Percentiles rank a stretch among this genome's conserved stretches.
Evolutionary conservation across 2,888 invertebrate species (phyloP).

Genomic region (Agrotis exclamationis): DNA sequence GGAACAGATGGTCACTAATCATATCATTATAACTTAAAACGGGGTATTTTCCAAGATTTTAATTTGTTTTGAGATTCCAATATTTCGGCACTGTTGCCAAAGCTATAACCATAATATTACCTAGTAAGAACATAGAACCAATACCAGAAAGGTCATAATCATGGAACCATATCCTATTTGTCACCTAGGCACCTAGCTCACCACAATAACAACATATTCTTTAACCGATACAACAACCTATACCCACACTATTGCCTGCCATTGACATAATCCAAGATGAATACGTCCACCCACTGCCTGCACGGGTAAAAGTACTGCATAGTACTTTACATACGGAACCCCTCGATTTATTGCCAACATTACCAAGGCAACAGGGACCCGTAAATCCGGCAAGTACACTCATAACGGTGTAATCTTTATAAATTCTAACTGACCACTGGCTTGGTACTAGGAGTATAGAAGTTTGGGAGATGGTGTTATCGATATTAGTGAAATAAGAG

Average conservation of each 20-base stretch:
- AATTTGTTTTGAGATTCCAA: too few relatives aligned
- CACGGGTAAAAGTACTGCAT: slow-evolving; percentile 24
- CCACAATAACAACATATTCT: neutral
- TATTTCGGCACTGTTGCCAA: too few relatives aligned
- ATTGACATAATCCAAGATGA: slow-evolving; percentile 44
- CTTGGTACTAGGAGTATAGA: slow-evolving; percentile 29
- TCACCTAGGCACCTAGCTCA: neutral
- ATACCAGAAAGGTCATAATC: too few relatives aligned
- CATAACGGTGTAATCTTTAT: slow-evolving; percentile 61
- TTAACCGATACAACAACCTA: neutral
- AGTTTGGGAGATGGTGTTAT: slow-evolving; percentile 35
- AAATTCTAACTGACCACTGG: slow-evolving; percentile 59
- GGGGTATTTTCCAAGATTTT: too few relatives aligned
- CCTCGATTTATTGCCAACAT: slow-evolving; percentile 58
- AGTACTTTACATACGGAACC: slow-evolving; percentile 57
- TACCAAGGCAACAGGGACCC: slow-evolving; percentile 43
- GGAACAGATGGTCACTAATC: neutral
- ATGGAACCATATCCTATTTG: neutral
- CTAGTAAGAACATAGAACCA: too few relatives aligned
- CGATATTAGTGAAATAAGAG: too few relatives aligned
- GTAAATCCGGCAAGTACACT: slow-evolving; percentile 55
- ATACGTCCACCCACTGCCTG: slow-evolving; percentile 34
- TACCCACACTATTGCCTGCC: slow-evolving; percentile 4
- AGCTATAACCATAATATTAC: too few relatives aligned
- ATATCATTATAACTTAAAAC: too few relatives aligned